phyloP scores from a whole-genome alignment of 1,140 invertebrate genomes.

The Platyscapa corneri region DNA sequence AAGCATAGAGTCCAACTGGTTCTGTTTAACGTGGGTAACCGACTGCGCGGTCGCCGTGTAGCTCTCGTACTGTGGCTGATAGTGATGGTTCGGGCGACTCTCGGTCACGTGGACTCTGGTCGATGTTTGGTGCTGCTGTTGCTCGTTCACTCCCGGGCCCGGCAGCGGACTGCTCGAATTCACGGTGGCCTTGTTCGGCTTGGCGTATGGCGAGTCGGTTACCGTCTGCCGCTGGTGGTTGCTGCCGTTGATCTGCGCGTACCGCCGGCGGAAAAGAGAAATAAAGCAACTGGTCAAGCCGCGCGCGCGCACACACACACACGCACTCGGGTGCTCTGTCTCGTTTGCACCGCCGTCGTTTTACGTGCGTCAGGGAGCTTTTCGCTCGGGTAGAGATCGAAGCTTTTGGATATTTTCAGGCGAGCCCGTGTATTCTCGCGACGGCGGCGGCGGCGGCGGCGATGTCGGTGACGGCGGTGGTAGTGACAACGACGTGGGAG shows the following conservation, averaged over 20 bases:
- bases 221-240: constrained; percentile 73
- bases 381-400: background rate
- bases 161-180: constrained; percentile 3
- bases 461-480: background rate
- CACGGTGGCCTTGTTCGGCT: constrained; percentile 77
- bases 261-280: constrained; percentile 30
- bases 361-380: background rate
- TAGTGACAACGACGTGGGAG: background rate
- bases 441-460: background rate
- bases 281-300: constrained; percentile 29
- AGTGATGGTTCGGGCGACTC: constrained; percentile 72
- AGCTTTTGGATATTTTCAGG: constrained; percentile 40
- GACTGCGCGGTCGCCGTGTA: constrained; percentile 61
- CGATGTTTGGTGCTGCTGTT: constrained; percentile 62
- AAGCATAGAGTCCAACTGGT: constrained; percentile 94
- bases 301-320: background rate
- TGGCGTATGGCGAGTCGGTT: constrained; percentile 82
- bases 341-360: background rate
- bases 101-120: constrained; percentile 70
- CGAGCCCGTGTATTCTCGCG: background rate
- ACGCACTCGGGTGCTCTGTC: background rate
- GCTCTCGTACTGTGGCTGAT: constrained; percentile 70
- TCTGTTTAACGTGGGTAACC: constrained; percentile 64
- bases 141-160: background rate
- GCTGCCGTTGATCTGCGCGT: constrained; percentile 75